A percentile compares a stretch with the other conserved stretches of the same genome.
Conservation (phyloP, 2,797 vertebrate genomes). For the Lepus townsendii region DNA sequence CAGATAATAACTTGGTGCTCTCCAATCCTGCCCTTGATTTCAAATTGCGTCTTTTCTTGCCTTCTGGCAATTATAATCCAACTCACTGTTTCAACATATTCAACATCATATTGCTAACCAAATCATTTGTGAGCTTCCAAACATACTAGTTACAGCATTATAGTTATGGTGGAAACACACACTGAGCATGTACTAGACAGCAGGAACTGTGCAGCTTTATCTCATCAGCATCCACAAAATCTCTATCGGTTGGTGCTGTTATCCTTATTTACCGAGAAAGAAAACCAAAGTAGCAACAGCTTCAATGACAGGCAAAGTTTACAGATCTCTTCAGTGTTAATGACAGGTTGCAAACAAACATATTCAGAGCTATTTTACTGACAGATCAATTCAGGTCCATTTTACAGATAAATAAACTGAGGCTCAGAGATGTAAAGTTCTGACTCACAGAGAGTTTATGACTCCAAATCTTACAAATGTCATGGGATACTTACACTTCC, state of each 20-base stretch:
- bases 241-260: neutral
- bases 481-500: neutral
- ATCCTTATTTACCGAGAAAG: neutral
- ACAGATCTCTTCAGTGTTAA: neutral
- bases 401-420: slow-evolving; percentile 4
- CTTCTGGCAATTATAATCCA: slow-evolving; percentile 30
- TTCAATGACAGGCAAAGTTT: neutral
- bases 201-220: neutral
- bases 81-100: slow-evolving; percentile 2
- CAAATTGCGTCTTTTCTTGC: slow-evolving; percentile 27
- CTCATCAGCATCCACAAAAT: slow-evolving; percentile 17
- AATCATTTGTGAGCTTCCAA: slow-evolving; percentile 52
- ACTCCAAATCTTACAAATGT: neutral
- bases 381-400: neutral
- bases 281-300: neutral
- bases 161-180: neutral
- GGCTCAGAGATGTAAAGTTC: neutral
- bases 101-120: slow-evolving; percentile 64
- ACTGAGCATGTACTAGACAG: neutral
- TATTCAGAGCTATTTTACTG: neutral
- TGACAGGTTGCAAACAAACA: neutral
- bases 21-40: slow-evolving; percentile 13
- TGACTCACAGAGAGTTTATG: neutral
- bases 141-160: slow-evolving; percentile 43
- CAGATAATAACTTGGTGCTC: neutral